These are phyloP conservation scores for Dasypus novemcinctus DNA, from an alignment of 2,113 vertebrate genomes.

Conservation along the genomic window DNA sequence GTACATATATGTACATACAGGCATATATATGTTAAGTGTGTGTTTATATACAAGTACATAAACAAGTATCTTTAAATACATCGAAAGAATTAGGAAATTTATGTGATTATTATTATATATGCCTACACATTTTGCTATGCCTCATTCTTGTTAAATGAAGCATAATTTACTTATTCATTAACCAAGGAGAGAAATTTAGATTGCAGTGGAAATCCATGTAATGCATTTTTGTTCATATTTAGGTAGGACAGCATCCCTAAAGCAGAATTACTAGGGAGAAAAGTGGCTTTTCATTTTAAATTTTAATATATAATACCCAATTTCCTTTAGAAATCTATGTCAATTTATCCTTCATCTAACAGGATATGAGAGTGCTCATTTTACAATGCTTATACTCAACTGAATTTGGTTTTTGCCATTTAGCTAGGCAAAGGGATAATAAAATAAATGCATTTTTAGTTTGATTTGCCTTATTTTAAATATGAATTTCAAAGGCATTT, in stretches of 20 bases:
- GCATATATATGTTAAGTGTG: too few species aligned
- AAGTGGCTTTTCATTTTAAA: background rate
- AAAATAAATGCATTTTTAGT: background rate
- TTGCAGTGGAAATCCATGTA: rapidly evolving
- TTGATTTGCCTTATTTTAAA: background rate
- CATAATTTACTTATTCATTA: background rate
- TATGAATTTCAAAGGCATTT: too few species aligned
- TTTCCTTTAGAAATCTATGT: background rate
- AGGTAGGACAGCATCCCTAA: background rate
- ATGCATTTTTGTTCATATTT: background rate
- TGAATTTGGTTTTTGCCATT: background rate
- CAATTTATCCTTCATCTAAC: rapidly evolving
- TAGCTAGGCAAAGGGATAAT: background rate
- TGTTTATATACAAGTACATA: background rate
- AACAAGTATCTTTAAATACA: background rate
- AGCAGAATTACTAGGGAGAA: rapidly evolving
- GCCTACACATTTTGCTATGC: background rate
- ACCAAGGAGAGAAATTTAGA: too few species aligned
- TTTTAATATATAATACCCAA: background rate
- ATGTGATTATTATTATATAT: background rate
- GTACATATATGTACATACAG: background rate
- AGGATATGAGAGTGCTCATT: background rate
- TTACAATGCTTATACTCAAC: rapidly evolving
- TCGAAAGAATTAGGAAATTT: background rate
- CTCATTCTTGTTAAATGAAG: background rate